These are phyloP conservation scores for Gnathonemus longibarbis DNA, from an alignment of 2,113 vertebrate genomes.

Conservation along the genomic window DNA sequence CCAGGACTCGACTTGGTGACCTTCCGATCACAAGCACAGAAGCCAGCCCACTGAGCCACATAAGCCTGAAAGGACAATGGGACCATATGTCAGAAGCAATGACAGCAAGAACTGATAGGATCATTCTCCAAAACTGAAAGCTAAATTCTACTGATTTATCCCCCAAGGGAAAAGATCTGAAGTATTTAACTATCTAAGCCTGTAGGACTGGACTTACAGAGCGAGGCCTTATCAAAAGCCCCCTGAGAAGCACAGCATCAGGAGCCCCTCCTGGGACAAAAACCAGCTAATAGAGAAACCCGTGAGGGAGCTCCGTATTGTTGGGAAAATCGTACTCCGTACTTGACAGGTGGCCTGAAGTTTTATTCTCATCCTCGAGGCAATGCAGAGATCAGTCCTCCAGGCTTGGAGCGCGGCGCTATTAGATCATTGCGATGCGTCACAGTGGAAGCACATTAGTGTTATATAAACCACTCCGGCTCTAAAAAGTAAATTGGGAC, in stretches of 20 bases:
- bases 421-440: constrained; percentile 26
- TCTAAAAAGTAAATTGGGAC: constrained; percentile 20
- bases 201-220: not conserved
- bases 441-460: constrained; percentile 17
- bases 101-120: not conserved
- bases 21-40: not conserved
- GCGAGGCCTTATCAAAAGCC: constrained; percentile 11
- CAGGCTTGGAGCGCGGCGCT: not conserved
- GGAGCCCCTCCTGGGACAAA: not conserved
- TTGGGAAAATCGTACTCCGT: not conserved
- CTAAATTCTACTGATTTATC: not conserved
- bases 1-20: not conserved
- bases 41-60: not conserved
- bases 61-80: not conserved
- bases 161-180: not conserved
- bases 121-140: not conserved
- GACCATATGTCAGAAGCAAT: not conserved
- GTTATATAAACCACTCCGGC: constrained; percentile 27
- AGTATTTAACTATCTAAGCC: not conserved
- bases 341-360: constrained; percentile 26
- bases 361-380: constrained; percentile 16
- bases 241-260: not conserved
- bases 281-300: not conserved
- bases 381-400: constrained; percentile 4
- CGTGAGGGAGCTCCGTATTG: not conserved